phyloP scores from a whole-genome alignment of 2,113 vertebrate species.

The Grus americana region DNA sequence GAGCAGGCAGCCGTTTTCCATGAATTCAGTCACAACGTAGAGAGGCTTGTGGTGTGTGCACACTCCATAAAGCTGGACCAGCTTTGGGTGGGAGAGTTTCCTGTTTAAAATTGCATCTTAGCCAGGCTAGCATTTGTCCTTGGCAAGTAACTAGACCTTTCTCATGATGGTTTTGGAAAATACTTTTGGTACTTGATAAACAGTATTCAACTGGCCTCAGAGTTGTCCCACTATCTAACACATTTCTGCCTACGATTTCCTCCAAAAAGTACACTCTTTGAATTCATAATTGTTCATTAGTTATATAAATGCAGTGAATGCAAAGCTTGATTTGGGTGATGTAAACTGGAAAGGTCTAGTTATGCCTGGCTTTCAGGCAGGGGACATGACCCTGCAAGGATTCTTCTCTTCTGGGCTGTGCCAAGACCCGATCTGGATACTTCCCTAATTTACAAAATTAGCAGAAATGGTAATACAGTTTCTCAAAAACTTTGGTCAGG shows the following conservation, averaged over 20 bases:
- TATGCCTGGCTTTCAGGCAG: neutral
- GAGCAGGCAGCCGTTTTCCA: conserved; percentile 88
- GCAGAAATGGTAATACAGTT: neutral
- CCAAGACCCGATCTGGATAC: neutral
- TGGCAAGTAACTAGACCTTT: neutral
- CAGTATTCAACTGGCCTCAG: neutral
- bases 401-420: neutral
- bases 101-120: conserved; percentile 60
- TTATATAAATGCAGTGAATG: neutral
- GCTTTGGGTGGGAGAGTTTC: conserved; percentile 82
- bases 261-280: neutral
- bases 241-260: neutral
- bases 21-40: conserved; percentile 85
- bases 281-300: neutral
- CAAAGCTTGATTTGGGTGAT: neutral
- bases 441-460: neutral
- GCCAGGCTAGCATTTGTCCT: neutral
- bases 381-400: neutral
- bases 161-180: neutral
- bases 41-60: conserved; percentile 80
- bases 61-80: conserved; percentile 89
- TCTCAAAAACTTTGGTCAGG: neutral
- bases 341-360: neutral
- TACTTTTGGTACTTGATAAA: neutral
- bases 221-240: neutral